A percentile compares a stretch with the other conserved stretches of the same genome.
Evolutionary conservation across 92 coral and sea anemone genomes (phyloP).

Genomic region (Blastomussa wellsi): DNA sequence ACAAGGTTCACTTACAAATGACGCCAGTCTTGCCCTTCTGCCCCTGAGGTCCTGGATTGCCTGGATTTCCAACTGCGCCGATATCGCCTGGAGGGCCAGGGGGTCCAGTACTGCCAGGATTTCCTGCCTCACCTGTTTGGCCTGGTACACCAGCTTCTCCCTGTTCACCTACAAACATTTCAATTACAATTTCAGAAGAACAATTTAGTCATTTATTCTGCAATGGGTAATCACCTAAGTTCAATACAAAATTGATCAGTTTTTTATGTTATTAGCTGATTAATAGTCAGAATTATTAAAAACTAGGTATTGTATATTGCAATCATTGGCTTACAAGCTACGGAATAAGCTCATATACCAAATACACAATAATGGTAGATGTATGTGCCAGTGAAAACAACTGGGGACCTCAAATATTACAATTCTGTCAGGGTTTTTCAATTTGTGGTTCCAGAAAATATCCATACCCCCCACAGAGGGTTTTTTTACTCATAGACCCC

Average conservation of each 20-base stretch:
- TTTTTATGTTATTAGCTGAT: background rate
- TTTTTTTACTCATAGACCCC: no score
- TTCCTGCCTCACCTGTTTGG: conserved; percentile 41
- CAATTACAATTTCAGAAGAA: background rate
- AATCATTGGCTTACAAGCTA: no score
- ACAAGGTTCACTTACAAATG: conserved; percentile 58
- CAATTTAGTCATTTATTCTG: background rate
- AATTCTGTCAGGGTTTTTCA: no score
- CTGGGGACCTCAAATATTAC: no score
- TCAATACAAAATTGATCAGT: no score
- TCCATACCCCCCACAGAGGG: no score
- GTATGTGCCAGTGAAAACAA: no score
- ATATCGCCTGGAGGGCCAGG: conserved; percentile 13
- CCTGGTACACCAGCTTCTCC: conserved; percentile 54
- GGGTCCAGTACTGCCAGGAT: conserved; percentile 41
- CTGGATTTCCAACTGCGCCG: conserved; percentile 40
- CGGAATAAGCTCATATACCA: no score
- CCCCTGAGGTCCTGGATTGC: conserved; percentile 44
- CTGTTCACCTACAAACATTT: background rate
- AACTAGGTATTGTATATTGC: no score
- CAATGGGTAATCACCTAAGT: background rate
- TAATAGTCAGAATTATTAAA: no score
- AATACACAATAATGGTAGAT: no score
- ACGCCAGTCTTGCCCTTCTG: conserved; percentile 71
- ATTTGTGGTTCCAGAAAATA: no score